These are phyloP conservation scores for Theocolax elegans DNA, from an alignment of 1,140 invertebrate genomes.

Conservation along the genomic window DNA sequence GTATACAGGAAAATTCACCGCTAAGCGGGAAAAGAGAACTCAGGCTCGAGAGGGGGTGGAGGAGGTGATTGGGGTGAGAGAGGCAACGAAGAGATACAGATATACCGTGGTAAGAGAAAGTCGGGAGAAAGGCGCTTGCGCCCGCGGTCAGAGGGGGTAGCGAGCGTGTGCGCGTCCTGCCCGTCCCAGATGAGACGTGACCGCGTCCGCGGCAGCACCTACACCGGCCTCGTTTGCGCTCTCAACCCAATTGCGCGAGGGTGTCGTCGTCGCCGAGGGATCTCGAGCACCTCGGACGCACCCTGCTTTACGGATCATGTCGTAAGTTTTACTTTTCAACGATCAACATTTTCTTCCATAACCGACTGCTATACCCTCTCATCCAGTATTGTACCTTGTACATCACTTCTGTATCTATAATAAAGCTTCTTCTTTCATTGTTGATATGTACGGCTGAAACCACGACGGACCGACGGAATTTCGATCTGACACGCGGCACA, in stretches of 20 bases:
- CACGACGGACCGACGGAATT: too few relatives aligned
- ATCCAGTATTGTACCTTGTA: too few relatives aligned
- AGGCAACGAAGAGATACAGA: neutral
- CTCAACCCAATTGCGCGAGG: too few relatives aligned
- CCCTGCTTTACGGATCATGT: neutral
- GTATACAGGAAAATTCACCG: slow-evolving; percentile 3
- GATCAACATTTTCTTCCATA: too few relatives aligned
- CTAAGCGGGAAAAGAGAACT: neutral
- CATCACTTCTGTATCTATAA: too few relatives aligned
- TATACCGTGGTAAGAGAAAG: slow-evolving; percentile 21
- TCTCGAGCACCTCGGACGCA: too few relatives aligned
- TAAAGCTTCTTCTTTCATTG: too few relatives aligned
- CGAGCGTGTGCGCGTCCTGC: neutral
- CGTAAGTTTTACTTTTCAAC: neutral
- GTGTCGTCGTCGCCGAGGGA: too few relatives aligned
- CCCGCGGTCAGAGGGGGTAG: too few relatives aligned
- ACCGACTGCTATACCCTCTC: too few relatives aligned
- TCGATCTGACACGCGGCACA: too few relatives aligned
- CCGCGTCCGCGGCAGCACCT: slow-evolving; percentile 19
- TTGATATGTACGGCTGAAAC: too few relatives aligned
- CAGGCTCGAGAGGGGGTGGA: slow-evolving; percentile 22
- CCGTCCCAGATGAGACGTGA: slow-evolving; percentile 46
- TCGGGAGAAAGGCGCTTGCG: neutral
- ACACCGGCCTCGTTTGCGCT: neutral
- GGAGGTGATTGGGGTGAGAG: slow-evolving; percentile 9